Evolutionary conservation across 2,113 vertebrate genomes (phyloP), one percentile per base, ranked within the genome.

Genomic region (Chamaetylas fuelleborni): DNA sequence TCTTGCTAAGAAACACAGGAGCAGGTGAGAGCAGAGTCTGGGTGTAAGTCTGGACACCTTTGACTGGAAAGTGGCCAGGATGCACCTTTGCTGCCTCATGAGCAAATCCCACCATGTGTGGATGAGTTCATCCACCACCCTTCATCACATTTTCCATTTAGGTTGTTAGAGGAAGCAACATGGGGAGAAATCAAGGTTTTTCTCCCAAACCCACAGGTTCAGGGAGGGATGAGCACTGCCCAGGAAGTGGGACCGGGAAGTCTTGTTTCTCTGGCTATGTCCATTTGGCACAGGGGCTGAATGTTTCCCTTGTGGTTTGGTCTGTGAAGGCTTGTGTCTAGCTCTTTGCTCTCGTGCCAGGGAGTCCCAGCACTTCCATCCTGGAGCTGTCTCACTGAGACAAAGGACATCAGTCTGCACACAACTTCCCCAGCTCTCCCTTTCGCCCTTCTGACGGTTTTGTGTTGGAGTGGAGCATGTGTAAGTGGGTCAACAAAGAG

Each of bases 271-370:
- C 77, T 61, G 77, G 17, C 94, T 71, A 36, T 45, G 65, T 79
- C 77, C 86, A 3, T 67, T 74, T 14, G 6, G 76, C 1, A 0
- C 50, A 80, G 19, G 36, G 56, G 77, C 86, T 97, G 95, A 97
- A 95, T 97, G 91, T 95, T 95, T 95, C 91, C 89, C 95, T 95
- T 96, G 95, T 96, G 93, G 81, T 69, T 93, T 76, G 58, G 48
- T 96, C 81, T 96, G 86, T 95, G 84, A 81, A 89, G 73, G 89
- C 95, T 95, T 96, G 90, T 96, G 90, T 96, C 82, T 88, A 51
- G 28, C 84, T 78, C 95, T 96, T 96, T 94, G 90, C 95, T 96
- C 95, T 96, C 42, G 91, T 96, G 96, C 95, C 92, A 97, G 93
- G 93, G 96, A 96, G 95, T 96, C 92, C 92, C 73, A 0, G 90